Conservation (phyloP, 2,797 vertebrate species). For the Danio jaintianensis region DNA sequence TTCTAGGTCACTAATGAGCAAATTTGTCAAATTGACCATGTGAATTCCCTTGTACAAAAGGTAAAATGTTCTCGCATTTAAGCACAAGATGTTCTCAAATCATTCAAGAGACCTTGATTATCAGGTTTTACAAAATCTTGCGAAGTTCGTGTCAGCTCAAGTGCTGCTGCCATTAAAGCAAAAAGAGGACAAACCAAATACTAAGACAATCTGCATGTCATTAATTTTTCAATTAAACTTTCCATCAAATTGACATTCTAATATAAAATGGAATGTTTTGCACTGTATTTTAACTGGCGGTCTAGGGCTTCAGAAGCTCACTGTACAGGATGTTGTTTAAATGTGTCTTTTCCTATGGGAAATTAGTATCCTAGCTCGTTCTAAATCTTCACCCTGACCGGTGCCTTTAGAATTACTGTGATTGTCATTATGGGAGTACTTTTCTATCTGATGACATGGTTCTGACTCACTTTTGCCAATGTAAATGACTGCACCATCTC, state of each 20-base stretch:
- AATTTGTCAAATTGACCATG: slow-evolving; percentile 7
- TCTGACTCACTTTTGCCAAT: slow-evolving; percentile 27
- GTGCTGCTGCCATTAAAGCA: slow-evolving; percentile 15
- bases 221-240: slow-evolving; percentile 29
- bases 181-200: slow-evolving; percentile 18
- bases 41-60: slow-evolving; percentile 1
- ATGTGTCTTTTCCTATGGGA: slow-evolving; percentile 28
- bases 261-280: slow-evolving; percentile 2
- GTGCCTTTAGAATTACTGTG: slow-evolving; percentile 36
- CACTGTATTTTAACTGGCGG: slow-evolving; percentile 1
- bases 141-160: slow-evolving; percentile 20
- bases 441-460: slow-evolving; percentile 35
- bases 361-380: slow-evolving; percentile 39
- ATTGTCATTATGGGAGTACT: slow-evolving; percentile 39
- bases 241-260: background rate
- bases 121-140: slow-evolving; percentile 18
- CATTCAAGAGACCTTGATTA: background rate
- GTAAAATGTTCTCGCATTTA: slow-evolving; percentile 11
- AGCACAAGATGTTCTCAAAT: slow-evolving; percentile 16
- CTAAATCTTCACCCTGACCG: slow-evolving; percentile 30
- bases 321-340: slow-evolving; percentile 11
- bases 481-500: slow-evolving; percentile 38
- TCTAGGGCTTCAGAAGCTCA: background rate
- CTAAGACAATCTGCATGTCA: slow-evolving; percentile 19
- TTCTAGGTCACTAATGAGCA: background rate